These are phyloP conservation scores for Herpailurus yagouaroundi DNA, from an alignment of 2,113 vertebrate species.

Conservation along the genomic window DNA sequence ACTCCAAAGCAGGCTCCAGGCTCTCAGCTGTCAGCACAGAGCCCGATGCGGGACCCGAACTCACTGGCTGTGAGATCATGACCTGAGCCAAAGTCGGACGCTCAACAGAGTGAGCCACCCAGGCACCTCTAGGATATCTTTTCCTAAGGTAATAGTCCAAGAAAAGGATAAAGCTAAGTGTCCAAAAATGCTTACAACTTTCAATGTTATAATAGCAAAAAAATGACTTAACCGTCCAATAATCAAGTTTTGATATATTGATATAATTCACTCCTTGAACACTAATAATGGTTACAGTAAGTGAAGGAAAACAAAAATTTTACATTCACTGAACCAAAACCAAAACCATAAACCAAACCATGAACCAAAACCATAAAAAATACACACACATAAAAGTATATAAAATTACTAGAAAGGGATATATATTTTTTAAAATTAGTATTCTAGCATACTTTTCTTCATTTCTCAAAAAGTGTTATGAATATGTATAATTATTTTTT, in stretches of 20 bases:
- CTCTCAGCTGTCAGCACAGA: no score
- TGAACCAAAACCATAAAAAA: conserved; percentile 28
- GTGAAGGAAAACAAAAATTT: not conserved
- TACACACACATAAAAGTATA: not conserved
- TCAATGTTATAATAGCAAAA: not conserved
- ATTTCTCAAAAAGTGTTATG: conserved; percentile 5
- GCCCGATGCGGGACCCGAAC: no score
- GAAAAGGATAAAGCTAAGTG: not conserved
- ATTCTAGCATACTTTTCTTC: not conserved
- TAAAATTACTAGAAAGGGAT: not conserved
- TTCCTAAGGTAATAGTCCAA: not conserved
- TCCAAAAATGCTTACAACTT: not conserved
- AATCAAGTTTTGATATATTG: not conserved
- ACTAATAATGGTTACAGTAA: not conserved
- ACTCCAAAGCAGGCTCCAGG: no score
- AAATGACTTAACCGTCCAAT: not conserved
- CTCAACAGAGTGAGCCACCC: no score
- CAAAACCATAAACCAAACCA: not conserved
- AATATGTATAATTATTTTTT: not conserved
- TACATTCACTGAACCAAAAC: not conserved
- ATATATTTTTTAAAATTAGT: not conserved
- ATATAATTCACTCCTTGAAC: not conserved
- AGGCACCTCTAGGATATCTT: not conserved
- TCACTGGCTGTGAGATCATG: no score
- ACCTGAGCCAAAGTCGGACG: no score